Evolutionary conservation across 2,797 vertebrate genomes (phyloP).

Genomic region (Lagorchestes hirsutus): DNA sequence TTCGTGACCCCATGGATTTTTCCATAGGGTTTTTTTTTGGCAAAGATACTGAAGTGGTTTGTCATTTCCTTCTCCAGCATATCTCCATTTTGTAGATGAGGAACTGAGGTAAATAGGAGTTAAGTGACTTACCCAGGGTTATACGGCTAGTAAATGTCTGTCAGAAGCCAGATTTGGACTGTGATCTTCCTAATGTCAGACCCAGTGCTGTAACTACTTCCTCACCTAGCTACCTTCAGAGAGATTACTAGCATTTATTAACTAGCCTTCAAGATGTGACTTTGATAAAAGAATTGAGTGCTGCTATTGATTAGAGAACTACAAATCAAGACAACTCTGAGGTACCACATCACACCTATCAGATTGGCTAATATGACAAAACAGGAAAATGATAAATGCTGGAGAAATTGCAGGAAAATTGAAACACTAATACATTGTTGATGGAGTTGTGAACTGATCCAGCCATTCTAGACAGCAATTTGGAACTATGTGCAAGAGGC

Average conservation of each 20-base stretch:
- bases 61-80: background rate
- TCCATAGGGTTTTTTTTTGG: background rate
- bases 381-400: too few relatives aligned
- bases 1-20: background rate
- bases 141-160: background rate
- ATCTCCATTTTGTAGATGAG: background rate
- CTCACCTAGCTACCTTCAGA: background rate
- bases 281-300: constrained; percentile 82
- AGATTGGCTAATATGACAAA: too few relatives aligned
- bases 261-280: constrained; percentile 75
- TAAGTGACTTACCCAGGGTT: too few relatives aligned
- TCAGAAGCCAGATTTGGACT: background rate
- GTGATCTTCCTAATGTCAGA: too few relatives aligned
- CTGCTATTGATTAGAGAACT: constrained; percentile 25
- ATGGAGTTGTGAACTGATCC: too few relatives aligned
- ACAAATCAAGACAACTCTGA: too few relatives aligned
- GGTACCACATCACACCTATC: too few relatives aligned
- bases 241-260: constrained; percentile 81
- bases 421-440: too few relatives aligned
- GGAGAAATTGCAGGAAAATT: too few relatives aligned
- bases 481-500: too few relatives aligned
- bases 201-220: too few relatives aligned
- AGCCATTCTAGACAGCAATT: too few relatives aligned
- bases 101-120: background rate
- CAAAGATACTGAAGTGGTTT: background rate